Conservation (phyloP, 1,140 invertebrate genomes). For the Apocrypta bakeri region DNA sequence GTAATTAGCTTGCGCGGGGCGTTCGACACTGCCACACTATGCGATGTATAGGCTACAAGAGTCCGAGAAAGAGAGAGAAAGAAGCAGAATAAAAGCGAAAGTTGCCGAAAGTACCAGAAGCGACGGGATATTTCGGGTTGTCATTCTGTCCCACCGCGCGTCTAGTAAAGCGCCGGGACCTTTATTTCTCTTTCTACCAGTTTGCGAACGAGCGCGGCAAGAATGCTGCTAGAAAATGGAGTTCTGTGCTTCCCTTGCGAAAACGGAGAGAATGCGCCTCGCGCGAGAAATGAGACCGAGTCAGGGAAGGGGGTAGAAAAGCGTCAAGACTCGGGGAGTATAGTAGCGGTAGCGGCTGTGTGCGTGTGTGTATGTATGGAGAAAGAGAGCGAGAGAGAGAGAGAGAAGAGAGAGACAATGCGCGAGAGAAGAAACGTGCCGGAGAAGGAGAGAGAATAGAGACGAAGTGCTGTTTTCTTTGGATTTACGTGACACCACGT, state of each 20-base stretch:
- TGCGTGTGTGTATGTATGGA: not conserved
- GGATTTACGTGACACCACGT: conserved; percentile 68
- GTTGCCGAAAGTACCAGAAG: not conserved
- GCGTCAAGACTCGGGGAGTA: conserved; percentile 14
- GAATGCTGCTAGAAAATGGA: conserved; percentile 56
- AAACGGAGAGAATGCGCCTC: not conserved
- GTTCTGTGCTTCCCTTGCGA: conserved; percentile 35
- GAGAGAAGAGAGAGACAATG: conserved; percentile 51
- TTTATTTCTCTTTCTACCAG: conserved; percentile 44
- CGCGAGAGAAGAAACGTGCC: conserved; percentile 54
- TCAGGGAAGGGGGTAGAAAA: not conserved
- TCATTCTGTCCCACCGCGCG: not conserved
- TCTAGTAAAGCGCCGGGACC: not conserved
- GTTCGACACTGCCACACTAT: no score
- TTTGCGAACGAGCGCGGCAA: conserved; percentile 43
- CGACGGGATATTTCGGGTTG: not conserved
- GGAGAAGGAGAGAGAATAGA: conserved; percentile 57
- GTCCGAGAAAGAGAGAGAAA: conserved; percentile 9
- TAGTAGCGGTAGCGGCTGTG: not conserved
- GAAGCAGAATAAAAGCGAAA: no score
- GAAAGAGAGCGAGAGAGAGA: not conserved
- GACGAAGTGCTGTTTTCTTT: conserved; percentile 66
- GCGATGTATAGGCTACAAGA: conserved; percentile 40
- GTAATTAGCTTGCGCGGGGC: conserved; percentile 59
- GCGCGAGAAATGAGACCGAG: conserved; percentile 44